Evolutionary conservation across 2,797 vertebrate species (phyloP).

Genomic region (Intellagama lesueurii): DNA sequence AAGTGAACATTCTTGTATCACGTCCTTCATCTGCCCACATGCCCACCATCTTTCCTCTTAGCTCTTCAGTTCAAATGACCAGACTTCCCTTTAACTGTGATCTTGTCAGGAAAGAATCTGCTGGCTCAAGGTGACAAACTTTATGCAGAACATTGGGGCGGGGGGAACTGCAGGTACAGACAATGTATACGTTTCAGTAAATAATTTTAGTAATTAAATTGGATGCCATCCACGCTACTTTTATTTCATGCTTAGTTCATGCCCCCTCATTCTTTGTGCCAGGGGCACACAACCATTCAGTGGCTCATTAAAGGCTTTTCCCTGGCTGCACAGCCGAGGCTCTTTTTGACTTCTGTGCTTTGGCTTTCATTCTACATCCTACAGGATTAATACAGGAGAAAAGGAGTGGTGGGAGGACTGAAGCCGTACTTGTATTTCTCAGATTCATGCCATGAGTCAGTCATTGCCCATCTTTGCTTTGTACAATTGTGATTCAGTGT

Average conservation of each 20-base stretch:
- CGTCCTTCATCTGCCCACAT: constrained; percentile 28
- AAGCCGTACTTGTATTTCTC: not conserved
- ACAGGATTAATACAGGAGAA: not conserved
- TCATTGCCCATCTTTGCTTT: not conserved
- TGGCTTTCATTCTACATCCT: not conserved
- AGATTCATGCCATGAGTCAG: not conserved
- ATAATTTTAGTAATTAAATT: constrained; percentile 29
- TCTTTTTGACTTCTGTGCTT: not conserved
- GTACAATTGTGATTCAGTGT: not conserved
- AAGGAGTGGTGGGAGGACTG: not conserved
- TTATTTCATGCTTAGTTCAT: not conserved
- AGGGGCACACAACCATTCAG: not conserved
- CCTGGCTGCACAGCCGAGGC: not conserved
- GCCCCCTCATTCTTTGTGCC: not conserved
- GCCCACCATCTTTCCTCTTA: constrained; percentile 35
- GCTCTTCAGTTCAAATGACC: constrained; percentile 57
- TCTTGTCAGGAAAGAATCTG: constrained; percentile 54
- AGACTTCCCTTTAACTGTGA: constrained; percentile 46
- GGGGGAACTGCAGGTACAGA: not conserved
- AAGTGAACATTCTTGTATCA: constrained; percentile 52
- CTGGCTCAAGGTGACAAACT: constrained; percentile 53
- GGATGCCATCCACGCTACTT: not conserved
- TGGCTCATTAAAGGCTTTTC: not conserved
- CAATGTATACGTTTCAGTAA: constrained; percentile 3
- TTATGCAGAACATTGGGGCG: not conserved